phyloP scores from a whole-genome alignment of 2,888 invertebrate genomes.

The Scaptomyza caliginosa region DNA sequence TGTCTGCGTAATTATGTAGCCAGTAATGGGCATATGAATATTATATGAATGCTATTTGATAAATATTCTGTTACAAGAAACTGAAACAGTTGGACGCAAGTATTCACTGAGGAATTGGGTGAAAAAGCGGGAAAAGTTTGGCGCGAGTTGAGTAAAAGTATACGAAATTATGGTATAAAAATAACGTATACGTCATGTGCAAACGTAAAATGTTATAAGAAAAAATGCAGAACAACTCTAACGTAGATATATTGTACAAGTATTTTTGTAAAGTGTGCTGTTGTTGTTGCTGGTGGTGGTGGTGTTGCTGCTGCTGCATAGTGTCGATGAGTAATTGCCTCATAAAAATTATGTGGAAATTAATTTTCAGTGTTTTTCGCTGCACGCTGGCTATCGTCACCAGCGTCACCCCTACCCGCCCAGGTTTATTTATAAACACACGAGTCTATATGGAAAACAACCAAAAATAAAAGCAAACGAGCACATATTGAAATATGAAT shows the following conservation, averaged over 20 bases:
- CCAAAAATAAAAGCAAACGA: conserved; percentile 45
- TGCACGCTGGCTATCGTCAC: conserved; percentile 32
- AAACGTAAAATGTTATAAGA: neutral
- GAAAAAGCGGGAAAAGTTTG: too few species aligned
- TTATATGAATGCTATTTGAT: conserved; percentile 11
- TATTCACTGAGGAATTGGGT: neutral
- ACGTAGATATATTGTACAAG: too few species aligned
- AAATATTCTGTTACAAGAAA: neutral
- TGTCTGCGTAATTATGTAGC: conserved; percentile 62
- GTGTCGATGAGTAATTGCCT: conserved; percentile 80
- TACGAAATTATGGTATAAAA: too few species aligned
- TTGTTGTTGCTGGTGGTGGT: neutral
- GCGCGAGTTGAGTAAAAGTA: too few species aligned
- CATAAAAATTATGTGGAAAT: conserved; percentile 80
- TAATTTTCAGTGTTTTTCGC: conserved; percentile 72
- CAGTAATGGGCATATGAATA: conserved; percentile 50
- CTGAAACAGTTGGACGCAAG: conserved; percentile 15
- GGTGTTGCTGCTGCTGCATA: conserved; percentile 21
- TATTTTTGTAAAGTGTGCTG: conserved; percentile 1
- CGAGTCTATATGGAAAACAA: conserved; percentile 20
- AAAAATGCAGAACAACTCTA: neutral
- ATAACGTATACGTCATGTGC: conserved; percentile 59
- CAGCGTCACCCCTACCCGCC: conserved; percentile 5
- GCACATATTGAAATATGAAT: conserved; percentile 75
- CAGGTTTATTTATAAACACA: conserved; percentile 51